Base-by-base conservation (phyloP, 2,888 invertebrate genomes). In the Lottia gigantea region DNA sequence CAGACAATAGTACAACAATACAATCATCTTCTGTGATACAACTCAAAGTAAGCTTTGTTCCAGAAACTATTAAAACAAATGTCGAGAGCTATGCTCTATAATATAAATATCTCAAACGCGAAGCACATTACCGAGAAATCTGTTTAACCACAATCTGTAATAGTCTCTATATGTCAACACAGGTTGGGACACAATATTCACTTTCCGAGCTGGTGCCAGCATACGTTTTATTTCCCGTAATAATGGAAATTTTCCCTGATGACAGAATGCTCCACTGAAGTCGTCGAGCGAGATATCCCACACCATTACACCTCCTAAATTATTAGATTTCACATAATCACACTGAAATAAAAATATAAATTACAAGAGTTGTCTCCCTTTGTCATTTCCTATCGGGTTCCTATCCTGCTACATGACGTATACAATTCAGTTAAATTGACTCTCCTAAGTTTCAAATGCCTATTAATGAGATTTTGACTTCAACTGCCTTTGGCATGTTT, bases 101-200 rank as follows among this genome's bases (percentile, higher is more conserved):
- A 6, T 11, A 40, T 40, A 11, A 40, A 40, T 11, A 40, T 40
- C 40, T 40, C 40, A 40, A 40, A 40, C 40, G 11, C 40, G 40
- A 40, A 40, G 40, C 11, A 40, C 40, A 11, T 40, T 40, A 8
- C 55, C 55, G 11, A 55, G 8, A 23, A 55, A 55, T 55, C 23
- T 55, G 55, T 55, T 55, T 55, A 55, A 55, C 55, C 55, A 55
- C 19, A 55, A 4, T 23, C 55, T 55, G 23, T 55, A 55, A 14
- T 55, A 55, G 23, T 55, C 55, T 55, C 55, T 55, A 8, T 55
- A 55, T 2, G 55, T 55, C 14, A 55, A 55, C 8, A 55, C 55
- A 23, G 55, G 55, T 2, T 55, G 19, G 40, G 40, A 40, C 1
- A 40, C 7, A 8, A 55, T 23, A 55, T 55, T 55, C 2, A 55